A percentile compares a stretch with the other conserved stretches of the same genome.
phyloP scores from a whole-genome alignment of 1,140 invertebrate species.

The Trissolcus basalis region DNA sequence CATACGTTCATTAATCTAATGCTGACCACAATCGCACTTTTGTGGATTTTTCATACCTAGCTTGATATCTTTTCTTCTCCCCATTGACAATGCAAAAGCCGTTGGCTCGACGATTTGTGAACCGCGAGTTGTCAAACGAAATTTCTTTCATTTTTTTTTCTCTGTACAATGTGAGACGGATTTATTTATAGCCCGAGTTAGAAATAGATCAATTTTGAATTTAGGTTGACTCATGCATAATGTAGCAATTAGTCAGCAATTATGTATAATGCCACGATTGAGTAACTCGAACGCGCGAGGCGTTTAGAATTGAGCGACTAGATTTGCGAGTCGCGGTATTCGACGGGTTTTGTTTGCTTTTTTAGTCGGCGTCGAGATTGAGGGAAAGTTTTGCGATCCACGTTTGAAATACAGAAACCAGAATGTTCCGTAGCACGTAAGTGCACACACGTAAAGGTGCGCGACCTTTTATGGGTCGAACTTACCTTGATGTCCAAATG shows the following conservation, averaged over 20 bases:
- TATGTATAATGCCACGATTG: constrained; percentile 39
- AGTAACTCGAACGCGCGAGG: constrained; percentile 21
- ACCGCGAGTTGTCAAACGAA: too few relatives aligned
- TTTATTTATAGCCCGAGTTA: constrained; percentile 44
- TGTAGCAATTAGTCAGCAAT: constrained; percentile 53
- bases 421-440: constrained; percentile 38
- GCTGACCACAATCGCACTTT: constrained; percentile 28
- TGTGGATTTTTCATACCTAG: too few relatives aligned
- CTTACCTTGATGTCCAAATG: constrained; percentile 88
- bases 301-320: constrained; percentile 22
- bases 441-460: constrained; percentile 50
- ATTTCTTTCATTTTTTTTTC: constrained; percentile 16
- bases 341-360: background rate
- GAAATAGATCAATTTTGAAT: constrained; percentile 45
- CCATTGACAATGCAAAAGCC: too few relatives aligned
- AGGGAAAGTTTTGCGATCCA: constrained; percentile 39
- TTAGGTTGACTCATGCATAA: constrained; percentile 48
- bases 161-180: background rate
- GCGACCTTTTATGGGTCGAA: constrained; percentile 69
- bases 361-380: constrained; percentile 32
- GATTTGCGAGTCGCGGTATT: background rate
- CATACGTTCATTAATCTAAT: constrained; percentile 47
- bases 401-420: constrained; percentile 39
- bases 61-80: too few relatives aligned
- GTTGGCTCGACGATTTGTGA: too few relatives aligned